Evolutionary conservation across 2,797 vertebrate species (phyloP).

Genomic region (Graptemys geographica): DNA sequence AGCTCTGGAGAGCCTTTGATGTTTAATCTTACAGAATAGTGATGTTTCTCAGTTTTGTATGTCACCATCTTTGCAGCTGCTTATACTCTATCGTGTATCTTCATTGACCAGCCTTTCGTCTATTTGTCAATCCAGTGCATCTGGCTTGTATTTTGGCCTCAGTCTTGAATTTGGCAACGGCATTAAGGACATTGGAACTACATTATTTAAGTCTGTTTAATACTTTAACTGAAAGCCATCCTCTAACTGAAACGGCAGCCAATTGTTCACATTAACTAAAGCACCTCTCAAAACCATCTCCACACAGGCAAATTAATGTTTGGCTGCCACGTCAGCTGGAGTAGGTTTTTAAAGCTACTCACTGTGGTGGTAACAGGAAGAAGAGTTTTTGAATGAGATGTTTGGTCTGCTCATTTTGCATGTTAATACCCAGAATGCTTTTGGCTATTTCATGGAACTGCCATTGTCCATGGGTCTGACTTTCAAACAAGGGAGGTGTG

Average conservation of each 20-base stretch:
- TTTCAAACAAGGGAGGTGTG: background rate
- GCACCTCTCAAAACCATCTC: constrained; percentile 22
- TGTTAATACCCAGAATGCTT: background rate
- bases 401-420: rapidly evolving
- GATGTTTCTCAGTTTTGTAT: background rate
- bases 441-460: background rate
- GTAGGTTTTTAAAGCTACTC: constrained; percentile 22
- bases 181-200: background rate
- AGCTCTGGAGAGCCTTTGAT: background rate
- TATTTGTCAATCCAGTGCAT: background rate
- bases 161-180: background rate
- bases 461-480: background rate
- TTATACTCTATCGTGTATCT: background rate
- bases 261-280: constrained; percentile 31
- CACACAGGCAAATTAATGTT: background rate
- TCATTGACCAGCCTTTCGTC: background rate
- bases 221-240: constrained; percentile 15
- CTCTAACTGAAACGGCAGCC: background rate
- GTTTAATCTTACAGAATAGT: background rate
- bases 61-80: background rate
- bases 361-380: background rate
- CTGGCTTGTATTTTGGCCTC: constrained; percentile 37
- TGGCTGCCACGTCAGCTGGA: constrained; percentile 32
- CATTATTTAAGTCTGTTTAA: constrained; percentile 15
- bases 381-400: background rate